Percentiles rank a stretch among this genome's conserved stretches.
Conservation (phyloP, 2,113 vertebrate species). For the Scophthalmus maximus region DNA sequence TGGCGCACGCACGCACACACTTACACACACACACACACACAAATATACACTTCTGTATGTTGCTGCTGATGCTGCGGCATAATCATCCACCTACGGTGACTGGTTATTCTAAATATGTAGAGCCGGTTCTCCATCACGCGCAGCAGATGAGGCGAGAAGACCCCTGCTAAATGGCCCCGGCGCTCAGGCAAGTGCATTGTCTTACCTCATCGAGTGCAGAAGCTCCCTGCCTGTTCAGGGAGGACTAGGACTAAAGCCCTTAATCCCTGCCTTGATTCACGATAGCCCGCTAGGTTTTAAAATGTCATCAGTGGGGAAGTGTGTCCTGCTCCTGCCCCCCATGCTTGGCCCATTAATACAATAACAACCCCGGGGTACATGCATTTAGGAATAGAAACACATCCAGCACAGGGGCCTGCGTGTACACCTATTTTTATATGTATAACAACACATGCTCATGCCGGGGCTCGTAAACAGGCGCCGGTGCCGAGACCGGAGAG, state of each 20-base stretch:
- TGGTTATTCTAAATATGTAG: constrained; percentile 39
- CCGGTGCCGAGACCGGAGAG: constrained; percentile 14
- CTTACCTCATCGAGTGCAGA: constrained; percentile 60
- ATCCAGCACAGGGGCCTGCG: neutral
- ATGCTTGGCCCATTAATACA: constrained; percentile 44
- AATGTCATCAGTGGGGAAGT: constrained; percentile 70
- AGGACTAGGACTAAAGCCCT: constrained; percentile 71
- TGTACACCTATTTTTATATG: constrained; percentile 40
- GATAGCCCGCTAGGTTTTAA: constrained; percentile 75
- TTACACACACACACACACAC: too few species aligned
- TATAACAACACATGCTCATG: constrained; percentile 6
- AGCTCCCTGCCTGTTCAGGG: constrained; percentile 60
- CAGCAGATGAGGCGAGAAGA: constrained; percentile 42
- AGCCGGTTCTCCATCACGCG: constrained; percentile 14
- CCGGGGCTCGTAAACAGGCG: constrained; percentile 30
- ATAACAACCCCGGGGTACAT: constrained; percentile 30
- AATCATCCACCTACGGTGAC: constrained; percentile 36
- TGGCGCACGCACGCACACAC: neutral
- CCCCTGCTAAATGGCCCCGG: constrained; percentile 50
- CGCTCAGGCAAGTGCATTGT: constrained; percentile 60
- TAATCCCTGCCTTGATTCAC: constrained; percentile 74
- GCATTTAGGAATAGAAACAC: constrained; percentile 17
- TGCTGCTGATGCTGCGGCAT: constrained; percentile 14
- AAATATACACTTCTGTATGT: constrained; percentile 12
- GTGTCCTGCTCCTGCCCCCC: constrained; percentile 49